Evolutionary conservation across 2,797 vertebrate species (phyloP), one percentile per base, ranked within the genome.

Genomic region (Macropodus opercularis): DNA sequence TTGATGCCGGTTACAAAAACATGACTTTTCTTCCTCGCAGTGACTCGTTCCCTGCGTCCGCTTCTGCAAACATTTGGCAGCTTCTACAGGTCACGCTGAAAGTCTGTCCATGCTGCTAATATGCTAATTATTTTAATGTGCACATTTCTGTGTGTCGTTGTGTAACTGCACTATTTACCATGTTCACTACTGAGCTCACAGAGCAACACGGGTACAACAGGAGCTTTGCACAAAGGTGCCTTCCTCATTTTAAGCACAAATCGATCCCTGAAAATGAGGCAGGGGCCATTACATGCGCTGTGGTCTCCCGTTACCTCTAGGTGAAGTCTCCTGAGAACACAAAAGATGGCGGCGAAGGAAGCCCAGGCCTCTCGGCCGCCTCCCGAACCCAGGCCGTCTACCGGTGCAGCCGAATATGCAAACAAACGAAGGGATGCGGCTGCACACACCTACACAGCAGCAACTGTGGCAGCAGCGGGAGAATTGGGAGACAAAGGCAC

Each of bases 401-500:
- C 12, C n/a, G n/a, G n/a, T n/a, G n/a, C 52, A 13, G 22, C 34
- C 11, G 23, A n/a, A 6, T 27, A 9, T 18, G 35, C 18, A 1
- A 13, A n/a, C 0, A 2, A 42, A 15, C 8, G 3, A 32, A 32
- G 5, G 31, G 12, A 12, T 32, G 31, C 14, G 53, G 14, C 24
- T 1, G 22, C 14, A 13, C 38, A 68, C 63, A 58, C 51, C 55
- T 32, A 61, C 3, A 61, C 3, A n/a, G 11, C 9, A 53, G 42
- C 24, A 8, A 4, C 56, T 10, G 38, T 11, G 62, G 54, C 35
- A 67, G 35, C 57, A 50, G 40, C 36, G 17, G 55, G 27, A 38
- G 41, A 63, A 48, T 49, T 31, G 22, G 59, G 2, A 50, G 64
- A 69, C 63, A 71, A 60, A 74, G 63, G 63, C 6, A n/a, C 23